These are phyloP conservation scores for Blomia tropicalis DNA, from an alignment of 2,888 invertebrate genomes.

Conservation along the genomic window DNA sequence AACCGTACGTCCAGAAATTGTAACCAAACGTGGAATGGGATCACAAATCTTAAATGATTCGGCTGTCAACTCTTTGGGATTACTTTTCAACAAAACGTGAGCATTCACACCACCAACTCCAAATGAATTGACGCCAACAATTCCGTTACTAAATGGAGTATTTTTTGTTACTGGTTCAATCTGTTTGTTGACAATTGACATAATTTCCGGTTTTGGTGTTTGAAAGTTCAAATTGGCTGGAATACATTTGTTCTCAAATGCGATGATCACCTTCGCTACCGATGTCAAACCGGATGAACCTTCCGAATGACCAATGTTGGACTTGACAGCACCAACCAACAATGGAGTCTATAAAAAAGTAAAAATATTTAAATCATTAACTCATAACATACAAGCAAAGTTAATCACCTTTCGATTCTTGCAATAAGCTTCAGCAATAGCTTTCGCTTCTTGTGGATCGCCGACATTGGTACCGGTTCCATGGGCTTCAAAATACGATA, in stretches of 20 bases:
- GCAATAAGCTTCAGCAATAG: conserved; percentile 80
- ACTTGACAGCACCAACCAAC: conserved; percentile 85
- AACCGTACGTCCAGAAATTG: conserved; percentile 72
- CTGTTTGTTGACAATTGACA: conserved; percentile 68
- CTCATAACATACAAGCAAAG: too few species aligned
- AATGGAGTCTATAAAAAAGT: conserved; percentile 45
- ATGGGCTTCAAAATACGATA: conserved; percentile 88
- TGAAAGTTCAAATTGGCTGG: conserved; percentile 81
- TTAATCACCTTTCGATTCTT: conserved; percentile 55
- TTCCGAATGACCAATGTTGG: conserved; percentile 97
- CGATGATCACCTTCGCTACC: conserved; percentile 72
- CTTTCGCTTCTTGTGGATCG: conserved; percentile 91
- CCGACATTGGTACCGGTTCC: conserved; percentile 96
- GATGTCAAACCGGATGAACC: conserved; percentile 60
- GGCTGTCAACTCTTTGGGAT: conserved; percentile 41
- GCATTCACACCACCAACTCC: conserved; percentile 96
- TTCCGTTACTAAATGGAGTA: conserved; percentile 69
- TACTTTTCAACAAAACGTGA: conserved; percentile 65
- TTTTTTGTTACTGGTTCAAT: conserved; percentile 71
- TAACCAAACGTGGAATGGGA: conserved; percentile 50
- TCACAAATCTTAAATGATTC: conserved; percentile 18
- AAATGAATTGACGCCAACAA: conserved; percentile 84
- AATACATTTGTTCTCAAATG: conserved; percentile 76
- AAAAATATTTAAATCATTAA: not conserved
- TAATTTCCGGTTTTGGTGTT: conserved; percentile 71